A percentile compares a stretch with the other conserved stretches of the same genome.
Conservation (phyloP, 2,888 invertebrate genomes). For the Acrobasis suavella region DNA sequence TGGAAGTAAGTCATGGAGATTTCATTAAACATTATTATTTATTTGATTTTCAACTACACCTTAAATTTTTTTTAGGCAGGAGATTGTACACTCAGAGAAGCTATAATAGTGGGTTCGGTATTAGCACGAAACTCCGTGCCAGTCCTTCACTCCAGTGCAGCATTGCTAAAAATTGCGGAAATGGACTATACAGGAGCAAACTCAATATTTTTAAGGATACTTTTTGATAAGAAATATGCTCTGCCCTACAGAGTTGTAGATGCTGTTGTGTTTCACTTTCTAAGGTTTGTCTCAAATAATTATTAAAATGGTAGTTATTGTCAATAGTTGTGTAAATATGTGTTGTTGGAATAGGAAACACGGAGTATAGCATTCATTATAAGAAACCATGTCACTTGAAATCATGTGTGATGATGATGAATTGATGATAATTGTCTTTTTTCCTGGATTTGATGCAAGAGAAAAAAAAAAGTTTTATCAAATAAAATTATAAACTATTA, state of each 20-base stretch:
- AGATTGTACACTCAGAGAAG: conserved; percentile 96
- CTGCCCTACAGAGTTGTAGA: conserved; percentile 97
- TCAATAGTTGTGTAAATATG: conserved; percentile 23
- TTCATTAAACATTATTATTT: too few relatives aligned
- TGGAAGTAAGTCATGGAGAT: conserved; percentile 75
- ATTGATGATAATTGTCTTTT: too few relatives aligned
- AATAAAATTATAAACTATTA: too few relatives aligned
- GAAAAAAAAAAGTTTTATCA: too few relatives aligned
- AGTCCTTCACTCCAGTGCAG: conserved; percentile 96
- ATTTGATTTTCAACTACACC: too few relatives aligned
- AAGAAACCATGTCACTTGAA: too few relatives aligned
- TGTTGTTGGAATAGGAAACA: background rate
- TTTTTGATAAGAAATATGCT: conserved; percentile 99
- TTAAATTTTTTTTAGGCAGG: conserved; percentile 84
- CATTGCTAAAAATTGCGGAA: conserved; percentile 96
- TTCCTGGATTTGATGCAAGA: too few relatives aligned
- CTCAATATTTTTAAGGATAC: conserved; percentile 95
- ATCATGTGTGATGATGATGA: too few relatives aligned
- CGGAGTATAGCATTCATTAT: too few relatives aligned
- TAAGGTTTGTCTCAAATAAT: conserved; percentile 85
- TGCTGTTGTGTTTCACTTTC: conserved; percentile 96
- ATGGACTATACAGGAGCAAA: conserved; percentile 98
- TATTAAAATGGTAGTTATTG: background rate
- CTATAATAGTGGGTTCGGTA: conserved; percentile 96
- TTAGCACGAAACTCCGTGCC: conserved; percentile 96